Evolutionary conservation across 2,888 invertebrate genomes (phyloP).

Genomic region (Elysia crispata): DNA sequence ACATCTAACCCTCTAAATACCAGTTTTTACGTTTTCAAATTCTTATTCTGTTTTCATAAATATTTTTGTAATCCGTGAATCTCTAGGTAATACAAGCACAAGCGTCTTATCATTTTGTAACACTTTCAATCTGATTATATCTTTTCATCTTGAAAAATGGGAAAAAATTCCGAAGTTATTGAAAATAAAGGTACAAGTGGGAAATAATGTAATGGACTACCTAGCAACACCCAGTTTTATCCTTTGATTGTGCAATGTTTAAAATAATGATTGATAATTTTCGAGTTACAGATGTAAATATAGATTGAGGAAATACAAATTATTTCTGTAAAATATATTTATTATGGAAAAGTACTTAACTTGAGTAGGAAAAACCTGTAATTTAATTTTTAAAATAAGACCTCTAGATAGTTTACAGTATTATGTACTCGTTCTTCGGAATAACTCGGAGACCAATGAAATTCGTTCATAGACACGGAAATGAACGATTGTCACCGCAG

Average conservation of each 20-base stretch:
- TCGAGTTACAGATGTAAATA: neutral
- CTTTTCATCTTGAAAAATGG: too few relatives aligned
- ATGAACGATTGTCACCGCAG: conserved; percentile 54
- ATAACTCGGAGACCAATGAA: conserved; percentile 55
- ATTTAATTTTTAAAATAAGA: neutral
- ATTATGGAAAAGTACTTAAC: neutral
- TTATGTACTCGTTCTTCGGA: conserved; percentile 48
- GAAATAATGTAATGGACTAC: too few relatives aligned
- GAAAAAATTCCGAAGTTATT: too few relatives aligned
- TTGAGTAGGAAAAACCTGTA: neutral
- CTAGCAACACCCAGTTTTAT: too few relatives aligned
- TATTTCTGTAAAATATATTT: neutral
- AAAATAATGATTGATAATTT: too few relatives aligned
- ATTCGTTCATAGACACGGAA: conserved; percentile 49
- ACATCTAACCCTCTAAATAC: conserved; percentile 44
- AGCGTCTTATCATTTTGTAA: too few relatives aligned
- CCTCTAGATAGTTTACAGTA: conserved; percentile 35
- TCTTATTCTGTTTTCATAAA: neutral
- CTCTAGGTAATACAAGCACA: too few relatives aligned
- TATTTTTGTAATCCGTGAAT: too few relatives aligned
- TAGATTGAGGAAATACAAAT: neutral
- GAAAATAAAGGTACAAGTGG: too few relatives aligned
- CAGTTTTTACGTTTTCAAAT: neutral
- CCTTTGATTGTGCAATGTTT: too few relatives aligned
- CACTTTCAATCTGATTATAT: too few relatives aligned